Evolutionary conservation across 2,113 vertebrate genomes (phyloP), one percentile per base, ranked within the genome.

Genomic region (Misgurnus mizolepis): DNA sequence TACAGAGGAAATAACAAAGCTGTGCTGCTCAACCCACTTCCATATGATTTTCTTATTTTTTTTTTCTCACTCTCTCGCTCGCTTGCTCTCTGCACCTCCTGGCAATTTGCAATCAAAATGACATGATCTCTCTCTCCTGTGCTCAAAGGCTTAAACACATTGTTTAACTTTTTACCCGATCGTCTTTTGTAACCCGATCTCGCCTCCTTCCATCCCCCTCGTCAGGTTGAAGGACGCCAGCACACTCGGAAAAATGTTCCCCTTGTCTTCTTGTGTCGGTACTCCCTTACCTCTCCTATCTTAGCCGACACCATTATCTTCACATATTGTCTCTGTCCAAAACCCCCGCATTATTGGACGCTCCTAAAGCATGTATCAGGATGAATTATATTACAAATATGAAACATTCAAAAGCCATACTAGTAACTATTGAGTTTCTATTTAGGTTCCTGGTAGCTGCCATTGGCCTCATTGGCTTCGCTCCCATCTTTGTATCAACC

Each of bases 1-100:
- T 70, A 49, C 27, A 17, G 67, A 80, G 80, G 80, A 82, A 85
- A 83, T 72, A 55, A 82, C 45, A 68, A 15, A 62, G 80, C 60
- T 45, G 18, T 49, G 50, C 50, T 50, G 18, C 15, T 71, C 67
- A 40, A 43, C 55, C 22, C 53, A 53, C 47, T 73, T 72, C 50
- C 67, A 72, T 78, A 9, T 64, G 49, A 50, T 55, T 77, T 77
- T 47, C 61, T 77, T 4, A 56, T 64, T 49, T 53, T 12, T 58
- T 7, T 39, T 55, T 41, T 22, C 22, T 22, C 22, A 22, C 56
- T 45, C 68, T 45, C 17, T 15, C 6, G 56, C 49, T 47, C 15
- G 17, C n/a, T 40, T 7, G 5, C 17, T 65, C 8, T 17, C 11
- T 45, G 7, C 3, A 34, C n/a, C 11, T 22, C 3, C 34, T 68